Conservation (phyloP, 1,140 invertebrate genomes). For the Aphis craccivora region DNA sequence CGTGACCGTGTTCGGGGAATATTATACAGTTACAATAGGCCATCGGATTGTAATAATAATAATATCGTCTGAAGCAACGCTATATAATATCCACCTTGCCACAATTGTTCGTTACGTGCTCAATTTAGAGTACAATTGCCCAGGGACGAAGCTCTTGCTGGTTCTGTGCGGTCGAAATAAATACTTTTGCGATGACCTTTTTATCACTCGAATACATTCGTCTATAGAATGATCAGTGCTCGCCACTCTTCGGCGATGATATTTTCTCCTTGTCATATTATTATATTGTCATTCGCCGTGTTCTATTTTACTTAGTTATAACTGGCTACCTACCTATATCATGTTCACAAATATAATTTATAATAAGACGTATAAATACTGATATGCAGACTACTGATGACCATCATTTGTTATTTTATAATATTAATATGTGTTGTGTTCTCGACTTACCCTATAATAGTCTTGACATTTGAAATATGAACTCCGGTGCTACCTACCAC, state of each 20-base stretch:
- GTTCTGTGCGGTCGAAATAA: not conserved
- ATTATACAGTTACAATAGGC: not conserved
- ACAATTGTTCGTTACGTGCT: conserved; percentile 8
- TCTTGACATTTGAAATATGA: not conserved
- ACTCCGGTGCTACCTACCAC: not conserved
- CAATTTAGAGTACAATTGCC: not conserved
- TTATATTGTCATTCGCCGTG: not conserved
- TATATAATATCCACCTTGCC: not conserved
- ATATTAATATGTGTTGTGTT: not conserved
- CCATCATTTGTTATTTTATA: not conserved
- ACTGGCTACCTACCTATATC: not conserved
- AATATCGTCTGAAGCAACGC: not conserved
- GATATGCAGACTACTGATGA: too few relatives aligned
- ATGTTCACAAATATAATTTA: not conserved
- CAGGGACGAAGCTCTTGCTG: not conserved
- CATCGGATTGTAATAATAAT: not conserved
- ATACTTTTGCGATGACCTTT: not conserved
- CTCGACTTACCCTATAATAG: too few relatives aligned
- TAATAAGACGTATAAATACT: too few relatives aligned
- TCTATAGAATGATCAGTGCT: not conserved
- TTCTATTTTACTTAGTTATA: not conserved
- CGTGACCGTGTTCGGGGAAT: not conserved
- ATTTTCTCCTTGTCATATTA: not conserved
- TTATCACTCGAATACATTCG: not conserved
- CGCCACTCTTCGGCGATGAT: not conserved